Evolutionary conservation across 2,888 invertebrate genomes (phyloP), one percentile per base, ranked within the genome.

Genomic region (Zygaena filipendulae): DNA sequence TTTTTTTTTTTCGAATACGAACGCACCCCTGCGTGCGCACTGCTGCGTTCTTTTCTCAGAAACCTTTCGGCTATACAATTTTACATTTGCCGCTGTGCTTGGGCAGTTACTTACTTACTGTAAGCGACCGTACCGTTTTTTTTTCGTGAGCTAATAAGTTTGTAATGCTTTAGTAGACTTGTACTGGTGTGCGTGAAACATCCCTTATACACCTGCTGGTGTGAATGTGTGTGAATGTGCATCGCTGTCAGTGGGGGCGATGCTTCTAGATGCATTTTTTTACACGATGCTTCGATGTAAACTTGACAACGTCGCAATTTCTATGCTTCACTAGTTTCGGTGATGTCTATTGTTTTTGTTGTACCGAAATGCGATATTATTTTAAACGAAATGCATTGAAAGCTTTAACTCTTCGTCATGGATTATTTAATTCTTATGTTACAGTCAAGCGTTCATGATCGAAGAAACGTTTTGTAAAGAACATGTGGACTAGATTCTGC

Each of bases 231-330:
- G 49, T 43, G 49, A 48, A 48, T 26, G 44, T 39, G 35, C 35
- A 32, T 39, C 46, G 39, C 25, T 39, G 36, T n/a, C n/a, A n/a
- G 47, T 40, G 41, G 44, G 53, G 57, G 70, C 71, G 68, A 54
- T 66, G 71, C 68, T 71, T 69, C 66, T 66, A 61, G 64, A 63
- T 68, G 62, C 58, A 52, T 63, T 63, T 68, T 59, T 69, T 69
- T 66, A n/a, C n/a, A n/a, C 49, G 49, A 48, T 57, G 52, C 52
- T 48, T 50, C 48, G 44, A 44, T 44, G 71, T 69, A 63, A 61
- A 72, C 58, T 69, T 69, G 72, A 72, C 75, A 74, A 74, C 75
- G 70, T 66, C 72, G 71, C 50, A 60, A 63, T 64, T 67, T 55
- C 38, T 41, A 50, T 45, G 51, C 49, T 44, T 36, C 34, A 34